Percentiles rank a stretch among this genome's conserved stretches.
phyloP scores from a whole-genome alignment of 2,797 vertebrate species.

The Odontamblyopus lacepedii region DNA sequence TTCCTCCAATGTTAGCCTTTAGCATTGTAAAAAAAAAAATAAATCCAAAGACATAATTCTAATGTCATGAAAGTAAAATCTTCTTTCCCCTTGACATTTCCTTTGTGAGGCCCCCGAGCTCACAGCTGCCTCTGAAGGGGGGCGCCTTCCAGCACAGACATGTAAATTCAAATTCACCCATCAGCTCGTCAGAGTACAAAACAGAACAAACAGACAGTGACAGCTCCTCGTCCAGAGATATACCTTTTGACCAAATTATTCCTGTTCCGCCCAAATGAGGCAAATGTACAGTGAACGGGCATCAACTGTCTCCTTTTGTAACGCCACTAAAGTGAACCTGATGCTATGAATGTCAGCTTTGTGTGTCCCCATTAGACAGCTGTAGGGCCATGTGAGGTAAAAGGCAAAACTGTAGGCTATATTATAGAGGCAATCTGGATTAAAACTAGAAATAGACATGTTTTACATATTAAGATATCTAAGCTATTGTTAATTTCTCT shows the following conservation, averaged over 20 bases:
- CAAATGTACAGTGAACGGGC: constrained; percentile 54
- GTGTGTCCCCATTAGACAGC: constrained; percentile 59
- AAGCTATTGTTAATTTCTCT: neutral
- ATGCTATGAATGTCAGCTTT: constrained; percentile 61
- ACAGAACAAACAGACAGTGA: constrained; percentile 55
- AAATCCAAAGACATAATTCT: too few relatives aligned
- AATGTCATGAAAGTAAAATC: neutral
- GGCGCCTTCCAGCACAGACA: constrained; percentile 47
- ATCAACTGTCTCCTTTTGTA: constrained; percentile 57
- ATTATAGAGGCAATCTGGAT: constrained; percentile 24
- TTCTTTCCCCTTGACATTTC: neutral
- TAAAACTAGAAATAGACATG: constrained; percentile 19
- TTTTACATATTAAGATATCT: constrained; percentile 10
- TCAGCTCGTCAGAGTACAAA: constrained; percentile 13
- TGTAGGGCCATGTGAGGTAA: constrained; percentile 33
- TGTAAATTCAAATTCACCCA: constrained; percentile 42
- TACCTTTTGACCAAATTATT: constrained; percentile 59
- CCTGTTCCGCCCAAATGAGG: constrained; percentile 51
- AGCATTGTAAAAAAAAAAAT: neutral
- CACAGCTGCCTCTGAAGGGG: constrained; percentile 32
- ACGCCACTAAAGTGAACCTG: constrained; percentile 56
- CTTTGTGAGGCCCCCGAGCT: constrained; percentile 22
- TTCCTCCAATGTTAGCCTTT: too few relatives aligned
- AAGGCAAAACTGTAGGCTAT: constrained; percentile 24
- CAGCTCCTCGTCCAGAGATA: constrained; percentile 34